These are phyloP conservation scores for Tursiops truncatus DNA, from an alignment of 2,113 vertebrate species.

Conservation along the genomic window DNA sequence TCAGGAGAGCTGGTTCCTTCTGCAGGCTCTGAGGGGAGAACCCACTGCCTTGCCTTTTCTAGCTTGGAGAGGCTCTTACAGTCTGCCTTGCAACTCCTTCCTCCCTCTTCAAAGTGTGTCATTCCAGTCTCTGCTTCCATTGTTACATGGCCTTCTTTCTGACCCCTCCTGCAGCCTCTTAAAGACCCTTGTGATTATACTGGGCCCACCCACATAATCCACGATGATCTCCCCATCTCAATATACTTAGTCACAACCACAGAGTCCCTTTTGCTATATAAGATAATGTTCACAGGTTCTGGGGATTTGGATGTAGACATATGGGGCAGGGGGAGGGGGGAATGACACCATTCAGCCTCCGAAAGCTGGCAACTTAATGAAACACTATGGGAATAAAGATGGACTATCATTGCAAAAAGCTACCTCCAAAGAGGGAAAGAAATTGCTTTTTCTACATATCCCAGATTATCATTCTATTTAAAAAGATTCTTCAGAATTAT, in stretches of 20 bases:
- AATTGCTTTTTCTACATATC: not conserved
- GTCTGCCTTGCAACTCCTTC: not conserved
- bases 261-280: not conserved
- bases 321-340: rapidly evolving
- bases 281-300: not conserved
- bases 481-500: not conserved
- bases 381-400: not conserved
- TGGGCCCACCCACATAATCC: not conserved
- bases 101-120: not conserved
- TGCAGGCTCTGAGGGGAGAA: not conserved
- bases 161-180: not conserved
- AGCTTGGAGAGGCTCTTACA: not conserved
- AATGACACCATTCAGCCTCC: not conserved
- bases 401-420: not conserved
- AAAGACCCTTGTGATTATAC: not conserved
- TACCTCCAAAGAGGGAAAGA: not conserved
- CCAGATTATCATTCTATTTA: not conserved
- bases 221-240: not conserved
- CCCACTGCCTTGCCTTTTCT: not conserved
- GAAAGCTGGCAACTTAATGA: not conserved
- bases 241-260: not conserved
- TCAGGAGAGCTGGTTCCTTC: not conserved
- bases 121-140: not conserved
- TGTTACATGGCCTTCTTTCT: not conserved
- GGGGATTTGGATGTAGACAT: not conserved